These are phyloP conservation scores for Lomographa bimaculata DNA, from an alignment of 2,888 invertebrate genomes.

Conservation along the genomic window DNA sequence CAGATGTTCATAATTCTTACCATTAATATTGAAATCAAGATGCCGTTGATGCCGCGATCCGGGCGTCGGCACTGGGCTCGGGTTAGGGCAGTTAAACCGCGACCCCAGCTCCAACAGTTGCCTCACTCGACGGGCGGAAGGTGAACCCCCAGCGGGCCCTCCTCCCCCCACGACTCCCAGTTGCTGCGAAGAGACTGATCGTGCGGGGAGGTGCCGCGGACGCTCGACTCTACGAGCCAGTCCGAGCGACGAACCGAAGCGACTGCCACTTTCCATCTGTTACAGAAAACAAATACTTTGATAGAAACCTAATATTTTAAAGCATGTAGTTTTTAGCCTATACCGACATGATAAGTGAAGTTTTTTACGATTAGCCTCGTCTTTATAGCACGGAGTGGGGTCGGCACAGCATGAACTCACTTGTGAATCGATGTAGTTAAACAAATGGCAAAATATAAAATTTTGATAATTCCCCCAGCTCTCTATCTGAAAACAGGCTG, in stretches of 20 bases:
- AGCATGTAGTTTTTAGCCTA: no score
- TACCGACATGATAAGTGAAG: no score
- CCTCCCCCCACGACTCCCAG: conserved; percentile 73
- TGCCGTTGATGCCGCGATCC: conserved; percentile 91
- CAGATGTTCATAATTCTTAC: no score
- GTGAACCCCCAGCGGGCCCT: conserved; percentile 77
- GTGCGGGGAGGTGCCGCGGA: conserved; percentile 86
- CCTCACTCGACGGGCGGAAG: conserved; percentile 91
- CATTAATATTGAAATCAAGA: conserved; percentile 95
- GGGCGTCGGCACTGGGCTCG: conserved; percentile 90
- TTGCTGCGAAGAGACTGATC: conserved; percentile 90
- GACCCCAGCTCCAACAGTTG: conserved; percentile 89
- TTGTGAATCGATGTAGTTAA: no score
- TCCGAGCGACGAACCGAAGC: conserved; percentile 83
- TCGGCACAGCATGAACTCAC: no score
- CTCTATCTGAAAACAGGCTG: no score
- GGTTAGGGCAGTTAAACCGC: conserved; percentile 85
- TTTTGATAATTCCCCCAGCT: no score
- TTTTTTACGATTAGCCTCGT: no score
- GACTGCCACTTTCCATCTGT: conserved; percentile 84
- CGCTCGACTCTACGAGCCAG: conserved; percentile 78
- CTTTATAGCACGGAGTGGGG: no score
- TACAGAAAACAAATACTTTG: conserved; percentile 7
- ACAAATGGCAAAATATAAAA: no score
- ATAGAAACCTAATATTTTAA: no score